phyloP scores from a whole-genome alignment of 2,888 invertebrate species.

The Nephrotoma guestfalica region DNA sequence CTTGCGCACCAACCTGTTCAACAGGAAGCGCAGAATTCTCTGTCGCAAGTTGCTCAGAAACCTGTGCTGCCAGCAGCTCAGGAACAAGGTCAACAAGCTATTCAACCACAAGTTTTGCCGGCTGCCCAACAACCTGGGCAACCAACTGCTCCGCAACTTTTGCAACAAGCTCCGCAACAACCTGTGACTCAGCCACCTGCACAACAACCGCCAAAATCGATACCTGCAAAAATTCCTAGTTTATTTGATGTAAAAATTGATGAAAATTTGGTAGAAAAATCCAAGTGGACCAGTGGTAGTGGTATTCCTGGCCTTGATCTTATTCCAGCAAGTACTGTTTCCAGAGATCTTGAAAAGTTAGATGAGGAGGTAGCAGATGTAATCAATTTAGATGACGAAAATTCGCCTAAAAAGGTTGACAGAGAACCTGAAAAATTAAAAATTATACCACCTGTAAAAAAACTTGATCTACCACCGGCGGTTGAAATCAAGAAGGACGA shows the following conservation, averaged over 20 bases:
- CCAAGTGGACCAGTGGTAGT: slow-evolving; percentile 13
- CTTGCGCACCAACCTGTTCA: too few relatives aligned
- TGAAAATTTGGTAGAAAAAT: not conserved
- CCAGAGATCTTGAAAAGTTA: slow-evolving; percentile 15
- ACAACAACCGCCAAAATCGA: not conserved
- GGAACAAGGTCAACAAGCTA: too few relatives aligned
- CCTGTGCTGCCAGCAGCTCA: too few relatives aligned
- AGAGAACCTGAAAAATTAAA: not conserved
- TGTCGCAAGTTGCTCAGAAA: too few relatives aligned
- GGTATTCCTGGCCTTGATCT: slow-evolving; percentile 63
- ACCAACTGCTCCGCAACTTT: not conserved
- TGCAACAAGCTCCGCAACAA: not conserved
- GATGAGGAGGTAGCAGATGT: slow-evolving; percentile 12
- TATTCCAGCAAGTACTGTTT: slow-evolving; percentile 32
- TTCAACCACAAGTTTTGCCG: too few relatives aligned
- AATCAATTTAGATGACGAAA: slow-evolving; percentile 12
- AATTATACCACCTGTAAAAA: not conserved
- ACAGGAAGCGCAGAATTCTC: too few relatives aligned
- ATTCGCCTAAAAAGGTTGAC: not conserved
- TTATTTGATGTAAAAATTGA: not conserved
- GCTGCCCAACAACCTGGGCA: not conserved
- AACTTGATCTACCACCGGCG: not conserved
- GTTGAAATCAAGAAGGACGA: not conserved
- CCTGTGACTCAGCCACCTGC: not conserved
- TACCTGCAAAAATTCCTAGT: slow-evolving; percentile 13